phyloP scores from a whole-genome alignment of 2,797 vertebrate species.

The Coranthus polyacanthus region DNA sequence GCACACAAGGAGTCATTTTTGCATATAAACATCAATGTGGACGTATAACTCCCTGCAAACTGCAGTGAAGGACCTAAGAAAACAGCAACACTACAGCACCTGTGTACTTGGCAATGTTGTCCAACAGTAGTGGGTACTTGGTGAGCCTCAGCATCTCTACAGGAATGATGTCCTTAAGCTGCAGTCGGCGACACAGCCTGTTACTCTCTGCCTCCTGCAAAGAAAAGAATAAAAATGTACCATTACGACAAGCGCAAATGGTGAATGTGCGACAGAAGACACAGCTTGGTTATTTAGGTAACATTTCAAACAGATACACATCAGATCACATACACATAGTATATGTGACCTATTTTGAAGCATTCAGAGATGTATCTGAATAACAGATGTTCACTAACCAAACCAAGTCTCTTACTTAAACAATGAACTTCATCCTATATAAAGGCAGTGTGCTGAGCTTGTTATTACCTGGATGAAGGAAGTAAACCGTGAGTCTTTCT shows the following conservation, averaged over 20 bases:
- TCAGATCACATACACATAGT: too few relatives aligned
- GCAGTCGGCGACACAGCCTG: conserved; percentile 92
- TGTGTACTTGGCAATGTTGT: conserved; percentile 97
- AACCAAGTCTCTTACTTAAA: not conserved
- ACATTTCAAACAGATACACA: too few relatives aligned
- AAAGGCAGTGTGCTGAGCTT: not conserved
- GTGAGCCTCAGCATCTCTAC: conserved; percentile 97
- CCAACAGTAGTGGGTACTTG: conserved; percentile 96
- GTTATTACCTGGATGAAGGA: conserved; percentile 92
- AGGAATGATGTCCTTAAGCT: conserved; percentile 99
- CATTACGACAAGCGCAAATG: not conserved
- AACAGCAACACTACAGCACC: conserved; percentile 79
- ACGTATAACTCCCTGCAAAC: conserved; percentile 9
- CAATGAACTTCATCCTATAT: not conserved
- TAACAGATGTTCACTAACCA: not conserved
- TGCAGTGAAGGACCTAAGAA: conserved; percentile 1
- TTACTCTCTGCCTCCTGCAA: conserved; percentile 98
- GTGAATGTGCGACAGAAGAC: too few relatives aligned
- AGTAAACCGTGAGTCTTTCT: conserved; percentile 95
- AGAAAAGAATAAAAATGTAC: conserved; percentile 18
- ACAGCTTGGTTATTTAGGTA: too few relatives aligned
- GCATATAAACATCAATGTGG: not conserved
- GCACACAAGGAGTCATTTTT: not conserved
- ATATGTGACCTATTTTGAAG: too few relatives aligned
- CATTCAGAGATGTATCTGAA: not conserved